Evolutionary conservation across 2,888 invertebrate species (phyloP).

Genomic region (Lordiphosa fenestrarum): DNA sequence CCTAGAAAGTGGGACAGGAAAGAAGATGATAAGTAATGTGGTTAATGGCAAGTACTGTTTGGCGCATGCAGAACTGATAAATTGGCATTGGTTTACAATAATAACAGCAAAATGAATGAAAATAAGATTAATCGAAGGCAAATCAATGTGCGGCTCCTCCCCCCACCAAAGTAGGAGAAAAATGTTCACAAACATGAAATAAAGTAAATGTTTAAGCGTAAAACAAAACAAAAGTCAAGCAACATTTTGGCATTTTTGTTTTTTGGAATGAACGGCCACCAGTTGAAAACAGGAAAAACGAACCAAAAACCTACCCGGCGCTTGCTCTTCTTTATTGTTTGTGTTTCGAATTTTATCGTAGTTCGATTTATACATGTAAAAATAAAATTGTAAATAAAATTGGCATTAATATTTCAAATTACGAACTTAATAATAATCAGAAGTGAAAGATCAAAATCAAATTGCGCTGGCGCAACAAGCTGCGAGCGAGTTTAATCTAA

Average conservation of each 20-base stretch:
- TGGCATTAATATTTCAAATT: slow-evolving; percentile 14
- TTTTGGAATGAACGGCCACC: neutral
- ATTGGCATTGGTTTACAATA: neutral
- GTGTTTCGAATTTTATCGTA: slow-evolving; percentile 23
- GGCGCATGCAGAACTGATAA: neutral
- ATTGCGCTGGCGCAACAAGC: slow-evolving; percentile 17
- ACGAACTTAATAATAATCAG: too few relatives aligned
- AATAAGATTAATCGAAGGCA: slow-evolving; percentile 1
- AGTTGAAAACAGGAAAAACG: slow-evolving; percentile 36
- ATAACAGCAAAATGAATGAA: neutral
- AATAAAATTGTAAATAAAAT: slow-evolving; percentile 35
- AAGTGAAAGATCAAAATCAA: slow-evolving; percentile 11
- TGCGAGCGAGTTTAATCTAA: neutral
- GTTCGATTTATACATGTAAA: slow-evolving; percentile 54
- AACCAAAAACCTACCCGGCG: slow-evolving; percentile 58
- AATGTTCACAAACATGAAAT: neutral
- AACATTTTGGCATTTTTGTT: slow-evolving; percentile 11
- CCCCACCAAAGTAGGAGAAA: neutral
- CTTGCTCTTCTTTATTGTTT: slow-evolving; percentile 58
- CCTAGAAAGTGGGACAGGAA: slow-evolving; percentile 82
- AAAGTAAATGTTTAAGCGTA: neutral
- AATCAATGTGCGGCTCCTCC: neutral
- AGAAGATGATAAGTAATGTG: neutral
- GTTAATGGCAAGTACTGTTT: too few relatives aligned
- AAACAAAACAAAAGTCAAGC: slow-evolving; percentile 1